Evolutionary conservation across 1,140 invertebrate species (phyloP).

Genomic region (Halictus rubicundus): DNA sequence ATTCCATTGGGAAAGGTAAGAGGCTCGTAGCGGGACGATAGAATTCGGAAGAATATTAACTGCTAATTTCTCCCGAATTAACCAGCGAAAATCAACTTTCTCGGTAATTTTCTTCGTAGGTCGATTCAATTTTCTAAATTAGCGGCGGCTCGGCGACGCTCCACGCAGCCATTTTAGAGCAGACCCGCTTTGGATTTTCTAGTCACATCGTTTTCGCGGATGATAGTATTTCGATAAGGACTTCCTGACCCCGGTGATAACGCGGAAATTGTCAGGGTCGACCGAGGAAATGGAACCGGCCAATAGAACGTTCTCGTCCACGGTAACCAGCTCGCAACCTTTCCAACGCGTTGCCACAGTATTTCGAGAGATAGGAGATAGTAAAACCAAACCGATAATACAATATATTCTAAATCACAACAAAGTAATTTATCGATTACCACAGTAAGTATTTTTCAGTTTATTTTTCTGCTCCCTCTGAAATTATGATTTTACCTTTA

Average conservation of each 20-base stretch:
- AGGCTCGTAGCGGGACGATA: background rate
- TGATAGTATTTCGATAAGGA: background rate
- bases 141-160: background rate
- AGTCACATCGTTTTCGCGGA: background rate
- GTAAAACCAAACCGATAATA: too few species aligned
- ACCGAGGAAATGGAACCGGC: background rate
- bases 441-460: too few species aligned
- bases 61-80: background rate
- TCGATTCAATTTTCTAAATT: background rate
- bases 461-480: too few species aligned
- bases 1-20: background rate
- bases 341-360: background rate
- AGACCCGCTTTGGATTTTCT: background rate
- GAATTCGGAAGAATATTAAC: background rate
- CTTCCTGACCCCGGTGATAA: background rate
- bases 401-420: too few species aligned
- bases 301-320: too few species aligned
- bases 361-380: too few species aligned
- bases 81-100: background rate
- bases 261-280: background rate
- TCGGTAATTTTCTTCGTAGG: background rate
- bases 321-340: background rate
- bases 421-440: too few species aligned
- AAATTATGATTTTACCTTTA: too few species aligned
- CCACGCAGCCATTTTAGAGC: background rate